These are phyloP conservation scores for Metridium senile DNA, from an alignment of 92 coral and sea anemone genomes.

Conservation along the genomic window DNA sequence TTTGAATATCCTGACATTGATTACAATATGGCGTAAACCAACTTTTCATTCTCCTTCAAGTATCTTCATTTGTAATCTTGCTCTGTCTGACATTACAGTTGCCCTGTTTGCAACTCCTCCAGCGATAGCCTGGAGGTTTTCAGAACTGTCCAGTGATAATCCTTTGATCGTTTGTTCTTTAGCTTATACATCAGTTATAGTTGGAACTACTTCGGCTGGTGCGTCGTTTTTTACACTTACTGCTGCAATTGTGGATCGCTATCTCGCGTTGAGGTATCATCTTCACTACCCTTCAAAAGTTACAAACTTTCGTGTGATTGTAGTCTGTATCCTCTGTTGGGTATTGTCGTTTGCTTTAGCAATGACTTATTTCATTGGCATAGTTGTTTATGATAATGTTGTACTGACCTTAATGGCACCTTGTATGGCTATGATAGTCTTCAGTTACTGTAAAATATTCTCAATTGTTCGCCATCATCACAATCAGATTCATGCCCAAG, in stretches of 20 bases:
- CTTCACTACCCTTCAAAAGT: constrained; percentile 8
- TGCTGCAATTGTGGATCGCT: constrained; percentile 6
- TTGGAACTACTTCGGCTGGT: neutral
- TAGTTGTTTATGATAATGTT: neutral
- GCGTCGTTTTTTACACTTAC: neutral
- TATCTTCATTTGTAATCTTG: constrained; percentile 13
- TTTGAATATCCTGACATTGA: neutral
- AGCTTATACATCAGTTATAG: neutral
- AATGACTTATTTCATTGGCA: neutral
- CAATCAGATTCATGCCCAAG: constrained; percentile 7
- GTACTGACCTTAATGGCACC: neutral
- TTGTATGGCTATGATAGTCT: neutral
- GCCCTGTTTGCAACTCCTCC: neutral
- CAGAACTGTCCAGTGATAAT: neutral
- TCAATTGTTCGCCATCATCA: constrained; percentile 9
- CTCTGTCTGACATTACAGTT: constrained; percentile 14
- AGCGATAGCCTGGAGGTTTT: neutral
- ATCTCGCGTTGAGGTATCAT: constrained; percentile 8
- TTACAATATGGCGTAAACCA: neutral
- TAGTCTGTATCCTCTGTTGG: neutral
- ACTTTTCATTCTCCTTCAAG: constrained; percentile 7
- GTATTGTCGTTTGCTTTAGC: neutral
- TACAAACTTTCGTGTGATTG: neutral
- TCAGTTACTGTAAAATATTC: constrained; percentile 4
- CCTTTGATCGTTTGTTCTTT: neutral